A percentile compares a stretch with the other conserved stretches of the same genome.
These are phyloP conservation scores for Hydropsyche tenuis DNA, from an alignment of 1,140 invertebrate species.

Conservation along the genomic window DNA sequence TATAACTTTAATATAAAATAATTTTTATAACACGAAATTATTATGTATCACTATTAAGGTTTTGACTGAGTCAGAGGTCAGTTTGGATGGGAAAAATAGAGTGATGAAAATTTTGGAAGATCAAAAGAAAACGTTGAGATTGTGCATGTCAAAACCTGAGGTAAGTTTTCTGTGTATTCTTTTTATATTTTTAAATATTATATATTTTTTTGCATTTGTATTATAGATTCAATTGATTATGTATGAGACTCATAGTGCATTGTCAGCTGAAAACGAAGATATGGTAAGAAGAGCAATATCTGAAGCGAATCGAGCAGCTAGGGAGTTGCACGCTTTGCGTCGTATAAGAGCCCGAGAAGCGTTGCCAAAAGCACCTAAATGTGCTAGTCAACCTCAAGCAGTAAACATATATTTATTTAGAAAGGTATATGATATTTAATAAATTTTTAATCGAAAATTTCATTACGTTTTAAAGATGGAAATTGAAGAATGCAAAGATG, in stretches of 20 bases:
- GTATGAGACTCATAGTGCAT: constrained; percentile 74
- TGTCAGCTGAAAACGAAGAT: constrained; percentile 70
- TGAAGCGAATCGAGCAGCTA: constrained; percentile 68
- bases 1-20: too few relatives aligned
- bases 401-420: background rate
- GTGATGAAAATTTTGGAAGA: constrained; percentile 69
- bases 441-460: background rate
- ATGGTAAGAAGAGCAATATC: constrained; percentile 68
- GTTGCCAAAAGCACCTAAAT: constrained; percentile 41
- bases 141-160: constrained; percentile 73
- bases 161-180: constrained; percentile 52
- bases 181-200: constrained; percentile 24
- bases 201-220: too few relatives aligned
- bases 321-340: constrained; percentile 65
- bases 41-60: too few relatives aligned
- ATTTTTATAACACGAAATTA: too few relatives aligned
- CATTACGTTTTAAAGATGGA: background rate
- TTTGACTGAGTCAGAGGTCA: constrained; percentile 70
- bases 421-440: background rate
- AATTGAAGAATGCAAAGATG: background rate
- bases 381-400: constrained; percentile 29
- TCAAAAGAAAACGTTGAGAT: constrained; percentile 69
- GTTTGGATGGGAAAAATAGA: constrained; percentile 63
- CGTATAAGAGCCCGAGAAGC: constrained; percentile 36
- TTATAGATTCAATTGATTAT: constrained; percentile 71